These are phyloP conservation scores for Drosophila planitibia DNA, from an alignment of 2,888 invertebrate genomes.

Conservation along the genomic window DNA sequence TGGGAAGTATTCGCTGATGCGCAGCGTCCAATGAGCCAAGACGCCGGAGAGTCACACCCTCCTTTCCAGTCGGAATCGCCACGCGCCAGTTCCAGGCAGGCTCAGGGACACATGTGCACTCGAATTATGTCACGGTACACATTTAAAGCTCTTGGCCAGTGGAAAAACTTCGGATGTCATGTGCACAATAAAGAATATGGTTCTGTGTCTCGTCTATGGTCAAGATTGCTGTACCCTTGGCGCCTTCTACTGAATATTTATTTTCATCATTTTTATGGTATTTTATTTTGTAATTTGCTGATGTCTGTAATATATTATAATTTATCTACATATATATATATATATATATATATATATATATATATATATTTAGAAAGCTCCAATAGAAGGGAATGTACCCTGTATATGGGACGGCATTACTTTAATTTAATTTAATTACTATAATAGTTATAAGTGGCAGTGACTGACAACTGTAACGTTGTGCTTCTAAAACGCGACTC, in stretches of 20 bases:
- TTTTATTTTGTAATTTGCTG: slow-evolving; percentile 50
- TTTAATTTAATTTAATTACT: not conserved
- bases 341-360: not conserved
- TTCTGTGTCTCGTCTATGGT: slow-evolving; percentile 40
- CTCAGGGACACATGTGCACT: slow-evolving; percentile 34
- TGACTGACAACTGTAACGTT: not conserved
- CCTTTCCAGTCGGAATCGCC: slow-evolving; percentile 16
- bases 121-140: slow-evolving; percentile 46
- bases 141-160: not conserved
- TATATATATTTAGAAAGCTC: not conserved
- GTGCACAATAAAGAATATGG: slow-evolving; percentile 19
- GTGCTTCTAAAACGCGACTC: not conserved
- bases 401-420: not conserved
- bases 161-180: slow-evolving; percentile 19
- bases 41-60: slow-evolving; percentile 37
- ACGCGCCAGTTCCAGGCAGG: slow-evolving; percentile 42
- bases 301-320: slow-evolving; percentile 46
- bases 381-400: not conserved
- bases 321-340: not conserved
- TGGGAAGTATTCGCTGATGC: slow-evolving; percentile 52
- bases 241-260: slow-evolving; percentile 48
- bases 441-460: too few relatives aligned
- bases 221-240: slow-evolving; percentile 61
- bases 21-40: slow-evolving; percentile 51
- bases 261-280: slow-evolving; percentile 38